These are phyloP conservation scores for Casuarius casuarius DNA, from an alignment of 2,113 vertebrate species.

Conservation along the genomic window DNA sequence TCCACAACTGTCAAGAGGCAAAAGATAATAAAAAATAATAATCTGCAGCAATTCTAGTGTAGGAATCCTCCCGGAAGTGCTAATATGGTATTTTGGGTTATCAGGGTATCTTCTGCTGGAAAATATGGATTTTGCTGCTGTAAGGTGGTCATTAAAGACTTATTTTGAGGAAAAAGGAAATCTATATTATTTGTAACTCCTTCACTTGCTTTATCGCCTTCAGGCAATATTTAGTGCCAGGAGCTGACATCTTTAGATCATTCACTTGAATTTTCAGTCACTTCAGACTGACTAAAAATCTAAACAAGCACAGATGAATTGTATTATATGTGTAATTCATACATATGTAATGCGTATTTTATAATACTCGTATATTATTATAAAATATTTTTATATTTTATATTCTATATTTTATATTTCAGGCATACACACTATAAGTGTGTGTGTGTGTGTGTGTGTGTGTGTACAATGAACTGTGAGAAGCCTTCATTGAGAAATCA, in stretches of 20 bases:
- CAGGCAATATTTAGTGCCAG: neutral
- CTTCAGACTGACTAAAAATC: neutral
- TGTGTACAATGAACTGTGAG: neutral
- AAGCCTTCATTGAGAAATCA: neutral
- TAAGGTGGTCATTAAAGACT: neutral
- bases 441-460: rapidly evolving
- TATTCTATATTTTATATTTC: neutral
- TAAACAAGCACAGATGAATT: neutral
- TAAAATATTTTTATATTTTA: neutral
- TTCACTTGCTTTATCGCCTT: neutral
- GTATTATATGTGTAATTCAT: neutral
- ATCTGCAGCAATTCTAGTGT: neutral
- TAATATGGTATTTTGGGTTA: neutral
- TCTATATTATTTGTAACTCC: neutral
- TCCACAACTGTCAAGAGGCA: neutral
- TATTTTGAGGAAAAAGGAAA: neutral
- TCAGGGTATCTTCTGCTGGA: neutral
- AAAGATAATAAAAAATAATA: neutral
- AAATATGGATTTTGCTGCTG: neutral
- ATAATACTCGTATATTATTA: neutral
- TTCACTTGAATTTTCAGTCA: neutral
- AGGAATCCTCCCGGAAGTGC: neutral
- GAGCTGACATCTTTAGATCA: neutral
- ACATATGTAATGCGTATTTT: neutral
- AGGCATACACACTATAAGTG: neutral